Evolutionary conservation across 2,797 vertebrate genomes (phyloP), one percentile per base, ranked within the genome.

Genomic region (Peromyscus melanophrys): DNA sequence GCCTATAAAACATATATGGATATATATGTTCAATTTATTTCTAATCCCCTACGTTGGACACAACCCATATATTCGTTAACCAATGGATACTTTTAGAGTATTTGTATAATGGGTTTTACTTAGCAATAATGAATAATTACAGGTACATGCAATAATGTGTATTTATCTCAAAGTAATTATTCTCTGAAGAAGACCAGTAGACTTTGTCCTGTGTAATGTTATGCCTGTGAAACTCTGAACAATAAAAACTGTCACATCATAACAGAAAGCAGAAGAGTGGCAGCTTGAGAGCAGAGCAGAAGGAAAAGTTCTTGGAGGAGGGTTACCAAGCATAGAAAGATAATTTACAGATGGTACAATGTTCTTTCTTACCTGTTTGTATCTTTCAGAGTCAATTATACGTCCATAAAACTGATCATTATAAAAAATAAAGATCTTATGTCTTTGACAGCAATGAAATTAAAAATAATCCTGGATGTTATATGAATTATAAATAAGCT

Each of bases 401-500:
- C 25, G 6, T 63, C 8, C 21, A 52, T 29, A 67, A 90, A 82
- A 10, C 6, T 76, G 27, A 76, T 69, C 63, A 52, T n/a, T 87
- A 76, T 49, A 49, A 67, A 84, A 73, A 59, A 3, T 75, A 49
- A 40, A 27, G 4, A 67, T 76, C 23, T 31, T 86, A 4, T 89
- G 67, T 71, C 23, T 2, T 19, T 40, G 1, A 55, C 87, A 71
- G 10, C 37, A 80, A 83, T 10, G 23, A 80, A 93, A 83, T 37
- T 34, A 91, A 90, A 92, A 77, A 34, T 65, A 46, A 82, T 6
- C 8, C 12, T 77, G 27, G 31, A 71, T 10, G 77, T 82, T 19
- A 85, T 85, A 19, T 81, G 29, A 92, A 5, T 77, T 80, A 87
- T 37, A 83, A 91, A 82, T 88, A 76, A 96, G 61, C 12, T 4